Percentiles rank a stretch among this genome's conserved stretches.
Evolutionary conservation across 2,797 vertebrate genomes (phyloP).

Genomic region (Alauda arvensis): DNA sequence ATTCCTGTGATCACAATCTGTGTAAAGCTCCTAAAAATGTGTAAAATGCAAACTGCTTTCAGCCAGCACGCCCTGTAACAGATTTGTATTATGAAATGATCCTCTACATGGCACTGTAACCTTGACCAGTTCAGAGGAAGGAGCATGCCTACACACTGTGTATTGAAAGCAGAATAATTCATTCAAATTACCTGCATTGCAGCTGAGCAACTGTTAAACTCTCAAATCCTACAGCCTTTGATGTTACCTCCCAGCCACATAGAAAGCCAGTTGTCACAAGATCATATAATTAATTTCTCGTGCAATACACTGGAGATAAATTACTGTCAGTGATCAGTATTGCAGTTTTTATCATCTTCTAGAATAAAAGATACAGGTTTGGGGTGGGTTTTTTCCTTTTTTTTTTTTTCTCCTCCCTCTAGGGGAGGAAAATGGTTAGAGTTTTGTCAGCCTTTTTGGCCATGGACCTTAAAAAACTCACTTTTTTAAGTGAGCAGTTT

Average conservation of each 20-base stretch:
- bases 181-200: constrained; percentile 51
- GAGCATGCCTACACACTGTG: neutral
- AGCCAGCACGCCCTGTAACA: neutral
- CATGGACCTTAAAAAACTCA: constrained; percentile 41
- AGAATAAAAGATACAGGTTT: constrained; percentile 31
- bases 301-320: constrained; percentile 29
- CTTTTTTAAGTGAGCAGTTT: no score
- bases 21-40: neutral
- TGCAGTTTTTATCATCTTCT: constrained; percentile 33
- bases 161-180: neutral
- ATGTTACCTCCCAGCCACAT: neutral
- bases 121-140: neutral
- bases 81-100: neutral
- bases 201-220: constrained; percentile 32
- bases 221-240: constrained; percentile 33
- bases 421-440: neutral
- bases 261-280: constrained; percentile 32
- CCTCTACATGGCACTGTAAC: neutral
- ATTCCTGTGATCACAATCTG: neutral
- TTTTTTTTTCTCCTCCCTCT: neutral
- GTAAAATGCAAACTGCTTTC: neutral
- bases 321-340: constrained; percentile 35
- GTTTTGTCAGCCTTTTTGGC: constrained; percentile 31
- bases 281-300: constrained; percentile 44
- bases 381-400: accelerated